Evolutionary conservation across 2,113 vertebrate species (phyloP).

Genomic region (Plectropomus leopardus): DNA sequence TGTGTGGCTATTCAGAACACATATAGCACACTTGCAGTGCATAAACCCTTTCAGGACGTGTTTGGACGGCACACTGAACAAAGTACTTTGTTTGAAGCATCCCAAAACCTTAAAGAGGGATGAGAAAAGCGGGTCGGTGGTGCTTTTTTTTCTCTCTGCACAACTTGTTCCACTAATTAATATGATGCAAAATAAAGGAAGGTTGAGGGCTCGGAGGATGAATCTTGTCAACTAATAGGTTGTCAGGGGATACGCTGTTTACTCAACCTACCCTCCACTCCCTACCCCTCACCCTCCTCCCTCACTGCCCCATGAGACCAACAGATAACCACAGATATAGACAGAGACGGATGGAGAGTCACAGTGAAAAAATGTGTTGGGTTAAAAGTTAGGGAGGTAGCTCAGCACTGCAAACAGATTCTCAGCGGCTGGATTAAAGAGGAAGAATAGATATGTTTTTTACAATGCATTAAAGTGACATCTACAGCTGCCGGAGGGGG

Average conservation of each 20-base stretch:
- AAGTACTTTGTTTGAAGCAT: background rate
- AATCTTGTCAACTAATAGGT: constrained; percentile 63
- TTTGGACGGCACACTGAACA: background rate
- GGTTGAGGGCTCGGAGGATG: constrained; percentile 6
- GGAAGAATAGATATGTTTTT: background rate
- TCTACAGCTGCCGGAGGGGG: background rate
- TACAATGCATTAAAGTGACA: background rate
- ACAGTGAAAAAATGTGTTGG: constrained; percentile 42
- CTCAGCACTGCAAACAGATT: constrained; percentile 3
- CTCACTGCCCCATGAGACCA: constrained; percentile 53
- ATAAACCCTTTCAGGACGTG: background rate
- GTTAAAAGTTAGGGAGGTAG: constrained; percentile 26
- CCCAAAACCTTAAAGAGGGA: background rate
- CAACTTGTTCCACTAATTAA: constrained; percentile 60
- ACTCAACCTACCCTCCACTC: background rate
- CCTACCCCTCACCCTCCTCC: background rate
- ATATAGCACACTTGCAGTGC: background rate
- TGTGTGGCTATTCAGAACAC: background rate
- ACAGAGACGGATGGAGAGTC: constrained; percentile 69
- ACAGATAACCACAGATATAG: constrained; percentile 62
- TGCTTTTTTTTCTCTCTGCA: constrained; percentile 18
- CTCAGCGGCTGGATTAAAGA: background rate
- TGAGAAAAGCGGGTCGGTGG: constrained; percentile 40
- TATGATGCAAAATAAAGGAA: constrained; percentile 66
- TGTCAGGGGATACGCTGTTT: constrained; percentile 53